Base-by-base conservation (phyloP, 37 sponge, comb jelly and placozoan species). In the Aplysina aerophoba region DNA sequence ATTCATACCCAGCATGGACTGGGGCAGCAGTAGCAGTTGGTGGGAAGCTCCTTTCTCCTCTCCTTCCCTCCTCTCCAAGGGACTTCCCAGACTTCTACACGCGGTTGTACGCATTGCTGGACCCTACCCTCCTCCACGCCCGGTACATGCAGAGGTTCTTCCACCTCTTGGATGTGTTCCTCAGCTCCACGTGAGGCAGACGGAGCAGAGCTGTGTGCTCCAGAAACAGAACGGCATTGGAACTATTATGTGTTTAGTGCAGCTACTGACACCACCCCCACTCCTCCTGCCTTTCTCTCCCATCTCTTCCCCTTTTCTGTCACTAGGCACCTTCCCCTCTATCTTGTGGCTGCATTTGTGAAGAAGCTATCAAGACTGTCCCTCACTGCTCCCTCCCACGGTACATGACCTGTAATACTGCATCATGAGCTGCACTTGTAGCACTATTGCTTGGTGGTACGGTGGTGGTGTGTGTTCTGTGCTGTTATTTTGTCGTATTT, bases 31-130 rank as follows among this genome's bases (percentile, higher is more conserved):
- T 44, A 8, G 50, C 8, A 44, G 50, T 44, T 3, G 50, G 8
- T 44, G 3, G 50, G 50, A 44, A 11, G 6, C 50, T 44, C 8
- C 3, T n/a, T 44, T 8, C 50, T 44, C 50, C 50, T 44, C 6
- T 44, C 50, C 3, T 44, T 44, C 50, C 15, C 31, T 61, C 14
- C 77, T 3, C 4, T 33, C 74, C 19, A 34, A 96, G 96, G 66
- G 99, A 98, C 81, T 98, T 95, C 59, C 99, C 99, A 35, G 81
- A 91, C 54, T 94, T 98, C 87, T 98, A 95, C 84, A 58, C 58
- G 34, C 92, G 95, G 59, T 88, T 98, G 24, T 98, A 98, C 69
- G 38, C 81, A 5, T 78, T 96, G 56, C 78, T 96, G 63, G 66
- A 88, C 13, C 89, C 92, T 0, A 81, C 85, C 54, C 33, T 95